Conservation (phyloP, 1,140 invertebrate species). For the Caerostris darwini region DNA sequence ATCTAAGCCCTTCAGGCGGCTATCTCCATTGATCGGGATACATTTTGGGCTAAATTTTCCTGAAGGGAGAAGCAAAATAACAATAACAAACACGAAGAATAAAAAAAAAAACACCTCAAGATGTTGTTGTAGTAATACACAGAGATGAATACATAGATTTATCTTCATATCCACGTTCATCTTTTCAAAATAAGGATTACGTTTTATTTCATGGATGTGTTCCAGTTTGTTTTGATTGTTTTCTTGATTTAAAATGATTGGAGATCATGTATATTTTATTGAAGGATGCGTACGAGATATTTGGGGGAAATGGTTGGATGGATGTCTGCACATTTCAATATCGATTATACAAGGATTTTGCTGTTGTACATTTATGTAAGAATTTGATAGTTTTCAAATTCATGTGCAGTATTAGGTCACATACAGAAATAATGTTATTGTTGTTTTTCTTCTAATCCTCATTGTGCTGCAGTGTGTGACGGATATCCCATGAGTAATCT, state of each 20-base stretch:
- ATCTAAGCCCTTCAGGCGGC: slow-evolving; percentile 58
- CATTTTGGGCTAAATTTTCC: slow-evolving; percentile 66
- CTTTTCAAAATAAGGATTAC: slow-evolving; percentile 10
- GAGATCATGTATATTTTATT: neutral
- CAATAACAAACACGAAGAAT: neutral
- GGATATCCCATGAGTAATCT: no score
- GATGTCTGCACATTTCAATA: no score
- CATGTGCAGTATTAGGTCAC: no score
- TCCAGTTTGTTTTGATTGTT: neutral
- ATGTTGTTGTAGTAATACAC: slow-evolving; percentile 9
- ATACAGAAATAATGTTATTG: no score
- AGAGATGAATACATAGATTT: slow-evolving; percentile 31
- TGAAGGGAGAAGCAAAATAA: slow-evolving; percentile 58
- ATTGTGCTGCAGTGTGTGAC: no score
- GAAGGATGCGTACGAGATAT: neutral
- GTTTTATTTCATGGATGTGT: neutral
- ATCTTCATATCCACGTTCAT: neutral
- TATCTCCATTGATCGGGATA: slow-evolving; percentile 65
- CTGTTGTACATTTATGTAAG: no score
- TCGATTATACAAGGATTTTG: no score
- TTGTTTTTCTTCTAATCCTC: no score
- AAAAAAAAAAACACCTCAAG: neutral
- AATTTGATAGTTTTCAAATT: no score
- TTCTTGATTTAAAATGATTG: neutral
- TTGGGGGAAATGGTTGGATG: neutral